Evolutionary conservation across 2,797 vertebrate species (phyloP).

Genomic region (Rhincodon typus): DNA sequence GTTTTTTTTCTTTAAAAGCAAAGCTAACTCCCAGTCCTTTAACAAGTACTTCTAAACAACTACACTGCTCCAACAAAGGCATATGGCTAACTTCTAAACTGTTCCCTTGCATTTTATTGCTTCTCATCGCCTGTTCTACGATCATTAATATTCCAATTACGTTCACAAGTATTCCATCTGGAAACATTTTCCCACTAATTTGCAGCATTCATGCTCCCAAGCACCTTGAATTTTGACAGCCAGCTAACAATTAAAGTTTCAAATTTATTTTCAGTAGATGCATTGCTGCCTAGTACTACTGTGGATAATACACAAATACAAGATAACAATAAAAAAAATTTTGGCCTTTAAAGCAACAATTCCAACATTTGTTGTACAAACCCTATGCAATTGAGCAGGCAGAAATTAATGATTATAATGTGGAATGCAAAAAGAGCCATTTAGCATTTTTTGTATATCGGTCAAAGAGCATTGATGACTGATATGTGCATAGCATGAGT

Average conservation of each 20-base stretch:
- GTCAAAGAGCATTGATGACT: not conserved
- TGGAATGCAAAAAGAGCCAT: not conserved
- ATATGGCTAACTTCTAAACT: not conserved
- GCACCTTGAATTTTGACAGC: conserved; percentile 6
- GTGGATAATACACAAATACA: not conserved
- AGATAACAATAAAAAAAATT: not conserved
- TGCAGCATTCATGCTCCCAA: not conserved
- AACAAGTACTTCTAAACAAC: conserved; percentile 3
- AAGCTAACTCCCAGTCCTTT: not conserved
- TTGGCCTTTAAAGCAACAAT: not conserved
- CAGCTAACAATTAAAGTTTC: not conserved
- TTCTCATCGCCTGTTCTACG: conserved; percentile 1
- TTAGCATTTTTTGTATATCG: too few relatives aligned
- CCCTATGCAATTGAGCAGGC: not conserved
- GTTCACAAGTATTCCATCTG: conserved; percentile 4
- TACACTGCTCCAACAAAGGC: not conserved
- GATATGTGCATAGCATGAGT: not conserved
- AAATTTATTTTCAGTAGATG: not conserved
- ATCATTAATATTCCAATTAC: conserved; percentile 27
- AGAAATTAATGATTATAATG: not conserved
- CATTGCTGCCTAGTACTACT: not conserved
- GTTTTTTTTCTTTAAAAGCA: not conserved
- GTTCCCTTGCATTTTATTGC: not conserved
- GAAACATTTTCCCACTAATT: conserved; percentile 7
- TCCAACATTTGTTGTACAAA: not conserved